Conservation (phyloP, 2,888 invertebrate species). For the Athalia circularis region DNA sequence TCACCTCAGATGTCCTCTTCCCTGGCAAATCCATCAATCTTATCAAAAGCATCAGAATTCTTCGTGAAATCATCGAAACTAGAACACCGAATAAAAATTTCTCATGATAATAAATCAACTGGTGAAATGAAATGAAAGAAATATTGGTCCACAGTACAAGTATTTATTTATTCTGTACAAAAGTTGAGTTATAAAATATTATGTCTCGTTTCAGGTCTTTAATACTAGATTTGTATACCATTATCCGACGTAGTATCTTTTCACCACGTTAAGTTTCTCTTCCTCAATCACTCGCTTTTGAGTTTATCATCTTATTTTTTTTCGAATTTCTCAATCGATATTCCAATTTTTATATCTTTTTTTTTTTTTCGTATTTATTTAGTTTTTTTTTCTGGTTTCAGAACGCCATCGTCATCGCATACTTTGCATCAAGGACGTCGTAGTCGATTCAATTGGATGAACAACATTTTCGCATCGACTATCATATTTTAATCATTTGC, state of each 20-base stretch:
- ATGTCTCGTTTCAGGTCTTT: slow-evolving; percentile 71
- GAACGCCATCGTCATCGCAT: no score
- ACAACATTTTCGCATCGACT: no score
- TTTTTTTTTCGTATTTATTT: no score
- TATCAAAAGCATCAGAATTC: no score
- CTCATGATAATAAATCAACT: not conserved
- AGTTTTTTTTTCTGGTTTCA: no score
- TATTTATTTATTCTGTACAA: slow-evolving; percentile 73
- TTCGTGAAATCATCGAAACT: not conserved
- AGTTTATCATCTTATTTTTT: not conserved
- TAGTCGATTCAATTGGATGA: no score
- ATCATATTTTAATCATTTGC: no score
- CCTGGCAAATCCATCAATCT: no score
- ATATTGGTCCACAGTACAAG: slow-evolving; percentile 72
- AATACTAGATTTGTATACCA: slow-evolving; percentile 66
- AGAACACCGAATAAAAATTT: not conserved
- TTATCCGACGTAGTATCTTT: slow-evolving; percentile 22
- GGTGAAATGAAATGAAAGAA: slow-evolving; percentile 68
- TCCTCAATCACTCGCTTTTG: not conserved
- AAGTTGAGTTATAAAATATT: slow-evolving; percentile 72
- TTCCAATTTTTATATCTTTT: no score
- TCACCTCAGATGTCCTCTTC: no score
- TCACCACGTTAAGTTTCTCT: no score
- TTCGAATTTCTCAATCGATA: not conserved
- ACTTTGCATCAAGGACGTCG: no score